Base-by-base conservation (phyloP, 1,140 invertebrate genomes). In the Chironomus striatipennis region DNA sequence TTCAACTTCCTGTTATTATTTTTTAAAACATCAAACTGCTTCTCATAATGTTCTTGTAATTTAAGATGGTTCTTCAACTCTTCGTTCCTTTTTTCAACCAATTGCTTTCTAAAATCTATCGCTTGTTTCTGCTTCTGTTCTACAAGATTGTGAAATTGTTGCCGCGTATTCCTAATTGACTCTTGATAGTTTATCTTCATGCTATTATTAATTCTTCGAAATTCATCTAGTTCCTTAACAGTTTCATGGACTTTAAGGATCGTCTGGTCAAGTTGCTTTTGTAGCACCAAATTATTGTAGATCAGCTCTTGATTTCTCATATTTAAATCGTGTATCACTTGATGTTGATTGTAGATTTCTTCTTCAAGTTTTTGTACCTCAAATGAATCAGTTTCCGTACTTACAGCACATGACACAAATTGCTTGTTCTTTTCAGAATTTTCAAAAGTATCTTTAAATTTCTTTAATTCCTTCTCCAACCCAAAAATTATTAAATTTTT, bases 11-110 rank as follows among this genome's bases (percentile, higher is more conserved):
- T 12, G n/a, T 57, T 57, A n/a, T 4, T 12, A 4, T 5, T 12
- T 57, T 57, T 57, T 12, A 57, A 57, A n/a, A 10, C 12, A 57
- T 1, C 15, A 57, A 57, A 15, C 15, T 57, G 47, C 10, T 57
- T 57, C n/a, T 57, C 47, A 57, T 57, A 57, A 57, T 57, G 47
- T 4, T 57, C 47, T 57, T 57, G 47, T n/a, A 57, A n/a, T 57
- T 57, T 12, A 5, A 57, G 12, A 57, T n/a, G 12, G 15, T 57
- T n/a, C 15, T 57, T 57, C 5, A 57, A 1, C 5, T 57, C 12
- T 57, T 57, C 47, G n/a, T n/a, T 57, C 47, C n/a, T 57, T n/a
- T 5, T 15, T 12, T 12, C 4, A 15, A 5, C 15, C 9, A n/a
- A n/a, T 57, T 57, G 8, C 12, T 57, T 12, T 15, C n/a, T 12